These are phyloP conservation scores for Siphlonurus alternatus DNA, from an alignment of 2,888 invertebrate species.

Conservation along the genomic window DNA sequence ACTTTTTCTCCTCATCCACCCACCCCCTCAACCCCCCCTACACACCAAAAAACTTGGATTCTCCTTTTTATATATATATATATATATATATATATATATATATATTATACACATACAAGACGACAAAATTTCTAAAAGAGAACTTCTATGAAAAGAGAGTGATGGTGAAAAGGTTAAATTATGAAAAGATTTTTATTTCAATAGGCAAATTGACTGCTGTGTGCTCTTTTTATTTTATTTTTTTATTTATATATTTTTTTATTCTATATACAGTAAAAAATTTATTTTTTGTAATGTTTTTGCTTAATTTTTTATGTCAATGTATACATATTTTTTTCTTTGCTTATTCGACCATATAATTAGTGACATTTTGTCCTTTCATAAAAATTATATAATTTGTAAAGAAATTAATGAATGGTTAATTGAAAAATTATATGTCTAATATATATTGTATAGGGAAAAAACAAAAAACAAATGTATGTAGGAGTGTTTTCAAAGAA, in stretches of 20 bases:
- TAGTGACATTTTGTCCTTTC: not conserved
- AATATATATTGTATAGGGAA: not conserved
- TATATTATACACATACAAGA: not conserved
- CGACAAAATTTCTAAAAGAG: constrained; percentile 3
- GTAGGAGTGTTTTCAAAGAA: no score
- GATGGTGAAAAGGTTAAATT: constrained; percentile 4
- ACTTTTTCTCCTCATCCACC: not conserved
- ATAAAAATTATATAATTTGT: not conserved
- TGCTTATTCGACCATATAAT: not conserved
- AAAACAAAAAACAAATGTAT: not conserved
- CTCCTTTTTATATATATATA: not conserved
- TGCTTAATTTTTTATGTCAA: not conserved
- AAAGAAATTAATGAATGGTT: not conserved
- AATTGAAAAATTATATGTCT: not conserved
- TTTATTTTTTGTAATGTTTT: not conserved
- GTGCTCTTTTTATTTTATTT: not conserved
- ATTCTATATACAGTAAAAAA: no score
- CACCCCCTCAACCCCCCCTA: not conserved
- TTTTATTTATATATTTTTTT: not conserved
- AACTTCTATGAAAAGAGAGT: constrained; percentile 2
- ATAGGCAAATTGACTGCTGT: constrained; percentile 4
- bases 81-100: not conserved
- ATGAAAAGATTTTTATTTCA: constrained; percentile 4
- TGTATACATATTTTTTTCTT: not conserved
- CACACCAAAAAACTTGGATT: not conserved